These are phyloP conservation scores for Delichon dasypus DNA, from an alignment of 2,797 vertebrate species.

Conservation along the genomic window DNA sequence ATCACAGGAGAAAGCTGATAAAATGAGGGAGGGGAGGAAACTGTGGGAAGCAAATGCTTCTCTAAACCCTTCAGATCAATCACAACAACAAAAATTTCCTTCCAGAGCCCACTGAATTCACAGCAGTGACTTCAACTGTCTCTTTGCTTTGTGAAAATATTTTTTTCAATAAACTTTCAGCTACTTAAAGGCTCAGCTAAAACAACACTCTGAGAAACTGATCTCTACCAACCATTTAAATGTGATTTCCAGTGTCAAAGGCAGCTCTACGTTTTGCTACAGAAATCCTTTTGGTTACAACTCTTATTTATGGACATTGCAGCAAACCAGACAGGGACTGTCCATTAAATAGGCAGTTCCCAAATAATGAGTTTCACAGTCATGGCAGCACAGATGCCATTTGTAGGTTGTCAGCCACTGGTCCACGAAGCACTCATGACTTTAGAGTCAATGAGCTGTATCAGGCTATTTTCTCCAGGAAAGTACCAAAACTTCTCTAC, in stretches of 20 bases:
- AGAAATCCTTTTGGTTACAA: not conserved
- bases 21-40: not conserved
- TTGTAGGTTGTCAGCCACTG: not conserved
- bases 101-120: not conserved
- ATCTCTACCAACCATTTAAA: not conserved
- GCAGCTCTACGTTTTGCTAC: not conserved
- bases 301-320: not conserved
- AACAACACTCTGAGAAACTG: not conserved
- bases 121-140: not conserved
- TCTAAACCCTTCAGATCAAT: conserved; percentile 6
- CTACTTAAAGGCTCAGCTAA: not conserved
- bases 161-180: not conserved
- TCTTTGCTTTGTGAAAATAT: not conserved
- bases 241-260: not conserved
- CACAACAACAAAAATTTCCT: conserved; percentile 2
- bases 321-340: not conserved
- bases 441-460: not conserved
- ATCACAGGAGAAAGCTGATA: not conserved
- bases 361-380: not conserved
- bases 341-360: not conserved
- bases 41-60: not conserved
- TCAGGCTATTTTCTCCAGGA: not conserved
- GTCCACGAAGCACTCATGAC: not conserved
- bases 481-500: not conserved
- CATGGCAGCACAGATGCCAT: not conserved